Base-by-base conservation (phyloP, 2,888 invertebrate species). In the Drosophila stalkeri region DNA sequence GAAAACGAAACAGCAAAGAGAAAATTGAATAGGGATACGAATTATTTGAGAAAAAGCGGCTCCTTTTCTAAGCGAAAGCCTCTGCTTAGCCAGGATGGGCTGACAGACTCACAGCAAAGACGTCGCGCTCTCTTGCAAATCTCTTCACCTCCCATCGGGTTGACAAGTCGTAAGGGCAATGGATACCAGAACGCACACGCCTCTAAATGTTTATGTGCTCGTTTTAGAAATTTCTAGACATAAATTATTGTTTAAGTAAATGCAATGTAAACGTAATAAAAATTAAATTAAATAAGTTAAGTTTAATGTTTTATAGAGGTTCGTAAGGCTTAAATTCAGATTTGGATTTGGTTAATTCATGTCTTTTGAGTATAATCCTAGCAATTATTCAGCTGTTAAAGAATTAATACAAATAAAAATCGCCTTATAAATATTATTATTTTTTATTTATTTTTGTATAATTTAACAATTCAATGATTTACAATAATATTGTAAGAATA, bases 81-180 rank as follows among this genome's bases (percentile, higher is more conserved):
- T 7, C 18, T 14, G 2, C 43, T 68, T 5, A 85, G 77, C 4
- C 59, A 61, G 0, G 89, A 80, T 27, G 80, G 77, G 3, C 57
- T 85, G 0, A 82, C 67, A 0, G 69, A 70, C 35, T 33, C 63
- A 2, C 61, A 88, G 27, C 75, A 89, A 1, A 60, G 16, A 14
- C 81, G 72, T 5, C 64, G 64, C 8, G 33, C 41, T 20, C 65
- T 89, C n/a, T 64, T 47, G 6, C 70, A 81, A 39, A 61, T 74
- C 12, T 75, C 82, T 5, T 69, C 77, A 9, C 86, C 83, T 0
- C 55, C 86, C 5, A 54, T 90, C 1, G 80, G 88, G 4, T 54
- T 67, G 47, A 54, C 85, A 12, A 77, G 85, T 20, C 80, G 86
- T 0, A 81, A 72, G 11, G 81, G 80, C 11, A 89, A 79, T 23